A percentile compares a stretch with the other conserved stretches of the same genome.
phyloP scores from a whole-genome alignment of 2,797 vertebrate genomes.

The Pangasius larnaudii region DNA sequence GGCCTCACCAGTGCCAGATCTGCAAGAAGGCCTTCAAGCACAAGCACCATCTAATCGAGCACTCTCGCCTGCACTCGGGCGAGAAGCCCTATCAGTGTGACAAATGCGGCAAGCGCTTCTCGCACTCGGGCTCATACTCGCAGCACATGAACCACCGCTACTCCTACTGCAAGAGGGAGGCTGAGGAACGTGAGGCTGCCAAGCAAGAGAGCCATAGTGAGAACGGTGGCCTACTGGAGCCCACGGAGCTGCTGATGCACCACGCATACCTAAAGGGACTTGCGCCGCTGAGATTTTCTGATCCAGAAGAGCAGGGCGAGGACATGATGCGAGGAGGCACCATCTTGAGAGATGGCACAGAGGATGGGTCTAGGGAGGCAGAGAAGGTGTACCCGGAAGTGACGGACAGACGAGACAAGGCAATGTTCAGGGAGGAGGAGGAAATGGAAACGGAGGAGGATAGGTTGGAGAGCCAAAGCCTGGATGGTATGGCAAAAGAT shows the following conservation, averaged over 20 bases:
- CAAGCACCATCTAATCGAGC: slow-evolving; percentile 98
- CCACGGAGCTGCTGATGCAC: slow-evolving; percentile 90
- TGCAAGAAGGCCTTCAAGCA: slow-evolving; percentile 99
- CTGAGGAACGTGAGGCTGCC: slow-evolving; percentile 91
- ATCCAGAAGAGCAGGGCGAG: slow-evolving; percentile 88
- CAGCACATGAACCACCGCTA: slow-evolving; percentile 99
- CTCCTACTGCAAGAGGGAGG: slow-evolving; percentile 98
- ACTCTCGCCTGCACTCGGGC: slow-evolving; percentile 95
- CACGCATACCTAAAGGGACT: slow-evolving; percentile 90
- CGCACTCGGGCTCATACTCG: slow-evolving; percentile 96
- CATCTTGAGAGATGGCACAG: slow-evolving; percentile 66
- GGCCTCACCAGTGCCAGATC: slow-evolving; percentile 97
- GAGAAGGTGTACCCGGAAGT: slow-evolving; percentile 74
- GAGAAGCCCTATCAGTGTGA: slow-evolving; percentile 99
- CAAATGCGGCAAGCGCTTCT: slow-evolving; percentile 97
- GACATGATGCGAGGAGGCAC: slow-evolving; percentile 52
- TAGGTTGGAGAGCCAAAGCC: slow-evolving; percentile 84
- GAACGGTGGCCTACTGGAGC: slow-evolving; percentile 86
- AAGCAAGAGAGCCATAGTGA: slow-evolving; percentile 85
- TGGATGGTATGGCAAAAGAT: slow-evolving; percentile 83
- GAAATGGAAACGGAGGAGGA: slow-evolving; percentile 83
- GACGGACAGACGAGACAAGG: slow-evolving; percentile 83
- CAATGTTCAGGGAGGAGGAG: slow-evolving; percentile 80
- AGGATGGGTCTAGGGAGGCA: slow-evolving; percentile 69
- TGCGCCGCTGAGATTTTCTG: slow-evolving; percentile 87